Evolutionary conservation across 2,888 invertebrate species (phyloP).

Genomic region (Cephus pulcher): DNA sequence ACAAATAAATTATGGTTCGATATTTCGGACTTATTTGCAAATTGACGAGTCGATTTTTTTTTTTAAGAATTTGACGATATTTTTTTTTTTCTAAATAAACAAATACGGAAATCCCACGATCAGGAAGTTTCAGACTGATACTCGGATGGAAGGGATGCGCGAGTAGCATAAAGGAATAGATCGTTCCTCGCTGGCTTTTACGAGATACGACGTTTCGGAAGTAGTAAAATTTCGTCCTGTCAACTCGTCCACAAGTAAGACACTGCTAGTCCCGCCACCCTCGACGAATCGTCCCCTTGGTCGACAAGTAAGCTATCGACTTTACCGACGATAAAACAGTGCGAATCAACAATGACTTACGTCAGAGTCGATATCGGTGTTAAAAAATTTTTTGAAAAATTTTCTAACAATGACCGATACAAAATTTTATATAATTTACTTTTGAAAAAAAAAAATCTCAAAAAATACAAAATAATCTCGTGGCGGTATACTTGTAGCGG

Average conservation of each 20-base stretch:
- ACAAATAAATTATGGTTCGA: background rate
- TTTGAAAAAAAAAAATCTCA: too few relatives aligned
- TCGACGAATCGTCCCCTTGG: background rate
- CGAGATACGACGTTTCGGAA: conserved; percentile 51
- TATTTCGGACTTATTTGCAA: too few relatives aligned
- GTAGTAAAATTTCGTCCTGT: conserved; percentile 53
- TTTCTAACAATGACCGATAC: background rate
- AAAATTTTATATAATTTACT: too few relatives aligned
- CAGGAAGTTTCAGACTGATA: background rate
- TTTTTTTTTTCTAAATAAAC: background rate
- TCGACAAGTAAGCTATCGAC: background rate
- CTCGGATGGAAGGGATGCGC: background rate
- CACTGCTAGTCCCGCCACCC: background rate
- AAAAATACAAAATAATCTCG: background rate
- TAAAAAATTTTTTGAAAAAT: background rate
- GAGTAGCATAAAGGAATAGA: conserved; percentile 5
- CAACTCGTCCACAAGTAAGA: conserved; percentile 34
- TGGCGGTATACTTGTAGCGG: background rate
- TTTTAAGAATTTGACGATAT: background rate
- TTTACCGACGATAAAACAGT: background rate
- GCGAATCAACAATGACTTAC: background rate
- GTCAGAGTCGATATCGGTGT: too few relatives aligned
- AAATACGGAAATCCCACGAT: background rate
- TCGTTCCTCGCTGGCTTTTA: conserved; percentile 36
- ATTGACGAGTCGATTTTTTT: background rate